Evolutionary conservation across 2,888 invertebrate genomes (phyloP).

Genomic region (Tipula helvola): DNA sequence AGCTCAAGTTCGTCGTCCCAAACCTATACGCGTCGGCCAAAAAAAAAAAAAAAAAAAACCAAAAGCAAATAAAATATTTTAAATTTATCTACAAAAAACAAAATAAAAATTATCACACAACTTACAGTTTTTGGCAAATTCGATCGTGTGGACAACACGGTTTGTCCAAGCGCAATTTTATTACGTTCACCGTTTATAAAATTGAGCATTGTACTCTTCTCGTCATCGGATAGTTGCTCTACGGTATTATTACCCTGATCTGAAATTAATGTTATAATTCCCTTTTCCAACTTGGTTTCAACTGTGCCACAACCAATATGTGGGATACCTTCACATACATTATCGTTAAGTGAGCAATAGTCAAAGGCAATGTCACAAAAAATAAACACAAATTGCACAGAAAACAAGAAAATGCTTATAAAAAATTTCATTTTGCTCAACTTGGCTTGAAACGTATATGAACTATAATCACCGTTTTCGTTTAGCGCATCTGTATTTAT

Average conservation of each 20-base stretch:
- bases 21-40: neutral
- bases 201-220: neutral
- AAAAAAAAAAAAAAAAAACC: too few relatives aligned
- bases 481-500: too few relatives aligned
- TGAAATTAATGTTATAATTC: neutral
- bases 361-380: neutral
- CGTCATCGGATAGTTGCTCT: neutral
- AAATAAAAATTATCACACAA: too few relatives aligned
- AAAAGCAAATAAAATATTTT: too few relatives aligned
- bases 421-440: neutral
- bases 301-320: neutral
- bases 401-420: neutral
- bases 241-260: neutral
- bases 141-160: neutral
- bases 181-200: neutral
- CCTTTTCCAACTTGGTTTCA: neutral
- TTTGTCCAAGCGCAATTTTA: neutral
- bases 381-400: neutral
- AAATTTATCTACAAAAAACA: too few relatives aligned
- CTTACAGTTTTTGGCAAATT: neutral
- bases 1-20: neutral
- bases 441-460: too few relatives aligned
- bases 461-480: too few relatives aligned
- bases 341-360: neutral
- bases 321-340: neutral